Base-by-base conservation (phyloP, 2,113 vertebrate genomes). In the Perccottus glenii region DNA sequence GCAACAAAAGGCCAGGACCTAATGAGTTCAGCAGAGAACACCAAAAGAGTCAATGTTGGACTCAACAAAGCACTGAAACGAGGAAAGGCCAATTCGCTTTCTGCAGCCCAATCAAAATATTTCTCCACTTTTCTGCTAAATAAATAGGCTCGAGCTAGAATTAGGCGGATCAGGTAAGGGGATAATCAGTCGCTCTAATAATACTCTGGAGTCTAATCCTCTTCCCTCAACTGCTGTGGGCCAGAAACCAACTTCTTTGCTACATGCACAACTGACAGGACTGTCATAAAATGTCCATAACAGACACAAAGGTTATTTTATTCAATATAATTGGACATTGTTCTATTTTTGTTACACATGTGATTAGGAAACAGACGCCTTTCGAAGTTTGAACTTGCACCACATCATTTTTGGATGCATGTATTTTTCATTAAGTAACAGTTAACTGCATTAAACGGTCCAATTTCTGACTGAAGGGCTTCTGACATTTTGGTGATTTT, bases 201-300 rank as follows among this genome's bases (percentile, higher is more conserved):
- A 95, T 93, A 94, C 87, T 86, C 90, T 87, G 83, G 87, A 88
- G 92, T 87, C 89, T 95, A 93, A 95, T 92, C 92, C 89, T 91
- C 91, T 93, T 91, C 84, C 70, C 91, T 90, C 91, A 93, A 94
- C 87, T 84, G 77, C 77, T 90, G 90, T 92, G 77, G 73, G 72
- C 89, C 89, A 88, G 64, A 73, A 83, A 90, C 85, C 77, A 78
- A 67, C 78, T 81, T 81, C 72, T 60, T 77, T 63, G 71, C 64
- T 45, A 72, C 69, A 81, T 52, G 69, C 76, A 77, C 32, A 12
- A 76, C 73, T 77, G 74, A 84, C 77, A 66, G 79, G 75, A 81
- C 64, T 44, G 51, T 59, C 72, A 64, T 52, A 74, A 61, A 49
- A 66, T 43, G 67, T 64, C 53, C 51, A 42, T 52, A 67, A 59